These are phyloP conservation scores for Astropecten irregularis DNA, from an alignment of 53 echinoderm and acorn worm genomes.

Conservation along the genomic window DNA sequence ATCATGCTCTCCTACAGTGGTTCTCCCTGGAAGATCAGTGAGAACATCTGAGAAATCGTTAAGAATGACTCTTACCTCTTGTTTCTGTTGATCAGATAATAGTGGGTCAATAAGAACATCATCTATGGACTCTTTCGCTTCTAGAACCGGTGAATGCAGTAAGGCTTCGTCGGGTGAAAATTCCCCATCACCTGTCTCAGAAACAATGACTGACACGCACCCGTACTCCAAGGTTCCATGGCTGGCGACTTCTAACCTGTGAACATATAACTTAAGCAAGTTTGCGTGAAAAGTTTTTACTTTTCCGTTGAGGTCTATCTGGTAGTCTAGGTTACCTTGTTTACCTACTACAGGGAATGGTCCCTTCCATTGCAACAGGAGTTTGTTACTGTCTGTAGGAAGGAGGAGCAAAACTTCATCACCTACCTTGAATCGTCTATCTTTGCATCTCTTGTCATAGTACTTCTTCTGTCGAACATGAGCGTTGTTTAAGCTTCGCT, in stretches of 20 bases:
- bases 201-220: conserved; percentile 1
- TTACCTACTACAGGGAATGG: conserved; percentile 7
- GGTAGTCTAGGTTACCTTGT: conserved; percentile 40
- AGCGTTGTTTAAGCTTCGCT: conserved; percentile 21
- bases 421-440: conserved; percentile 23
- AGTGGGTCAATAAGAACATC: background rate
- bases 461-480: conserved; percentile 16
- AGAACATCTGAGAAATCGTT: conserved; percentile 44
- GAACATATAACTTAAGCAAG: conserved; percentile 43
- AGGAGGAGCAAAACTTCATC: conserved; percentile 42
- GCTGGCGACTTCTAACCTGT: background rate
- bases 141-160: background rate
- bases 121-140: conserved; percentile 2
- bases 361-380: conserved; percentile 66
- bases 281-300: conserved; percentile 58
- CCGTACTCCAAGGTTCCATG: background rate
- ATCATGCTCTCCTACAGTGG: conserved; percentile 43
- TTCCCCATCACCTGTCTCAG: no score
- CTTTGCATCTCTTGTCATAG: conserved; percentile 34
- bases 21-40: conserved; percentile 67
- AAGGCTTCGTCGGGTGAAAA: background rate
- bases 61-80: background rate
- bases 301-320: conserved; percentile 23
- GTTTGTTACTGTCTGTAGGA: conserved; percentile 29
- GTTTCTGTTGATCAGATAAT: background rate